These are phyloP conservation scores for Caenorhabditis briggsae DNA, from an alignment of 1,140 invertebrate genomes.

Conservation along the genomic window DNA sequence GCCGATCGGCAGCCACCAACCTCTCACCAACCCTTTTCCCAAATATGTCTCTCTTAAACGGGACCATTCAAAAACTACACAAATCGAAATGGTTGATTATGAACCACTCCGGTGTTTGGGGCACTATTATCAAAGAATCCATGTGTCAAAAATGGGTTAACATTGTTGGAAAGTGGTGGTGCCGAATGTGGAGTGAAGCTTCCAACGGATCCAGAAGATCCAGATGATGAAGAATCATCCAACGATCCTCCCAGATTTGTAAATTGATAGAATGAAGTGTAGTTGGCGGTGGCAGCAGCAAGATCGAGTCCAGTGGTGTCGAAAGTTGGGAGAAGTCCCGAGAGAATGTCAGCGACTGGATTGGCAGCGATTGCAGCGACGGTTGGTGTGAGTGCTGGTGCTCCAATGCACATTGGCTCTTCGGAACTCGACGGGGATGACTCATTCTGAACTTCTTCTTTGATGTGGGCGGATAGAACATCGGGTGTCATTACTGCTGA, in stretches of 20 bases:
- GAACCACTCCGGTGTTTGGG: constrained; percentile 12
- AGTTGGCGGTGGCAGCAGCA: background rate
- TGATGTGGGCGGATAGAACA: background rate
- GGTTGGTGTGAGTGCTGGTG: background rate
- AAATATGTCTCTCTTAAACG: too few species aligned
- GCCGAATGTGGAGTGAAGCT: constrained; percentile 21
- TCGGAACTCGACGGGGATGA: constrained; percentile 9
- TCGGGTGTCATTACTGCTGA: background rate
- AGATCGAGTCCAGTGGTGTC: background rate
- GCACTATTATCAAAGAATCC: constrained; percentile 28
- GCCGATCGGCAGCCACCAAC: too few species aligned
- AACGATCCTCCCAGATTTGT: constrained; percentile 1
- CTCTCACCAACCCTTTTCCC: too few species aligned
- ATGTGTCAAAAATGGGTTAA: constrained; percentile 4
- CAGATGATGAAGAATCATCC: constrained; percentile 23
- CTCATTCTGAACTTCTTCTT: background rate
- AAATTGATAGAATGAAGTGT: constrained; percentile 17
- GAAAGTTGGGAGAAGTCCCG: constrained; percentile 13
- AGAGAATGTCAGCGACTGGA: background rate
- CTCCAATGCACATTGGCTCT: constrained; percentile 30
- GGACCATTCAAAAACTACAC: background rate
- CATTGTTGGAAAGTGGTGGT: background rate
- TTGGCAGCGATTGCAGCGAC: background rate
- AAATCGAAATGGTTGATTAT: constrained; percentile 26
- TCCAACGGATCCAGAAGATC: background rate